Base-by-base conservation (phyloP, 2,113 vertebrate genomes). In the Esox niger region DNA sequence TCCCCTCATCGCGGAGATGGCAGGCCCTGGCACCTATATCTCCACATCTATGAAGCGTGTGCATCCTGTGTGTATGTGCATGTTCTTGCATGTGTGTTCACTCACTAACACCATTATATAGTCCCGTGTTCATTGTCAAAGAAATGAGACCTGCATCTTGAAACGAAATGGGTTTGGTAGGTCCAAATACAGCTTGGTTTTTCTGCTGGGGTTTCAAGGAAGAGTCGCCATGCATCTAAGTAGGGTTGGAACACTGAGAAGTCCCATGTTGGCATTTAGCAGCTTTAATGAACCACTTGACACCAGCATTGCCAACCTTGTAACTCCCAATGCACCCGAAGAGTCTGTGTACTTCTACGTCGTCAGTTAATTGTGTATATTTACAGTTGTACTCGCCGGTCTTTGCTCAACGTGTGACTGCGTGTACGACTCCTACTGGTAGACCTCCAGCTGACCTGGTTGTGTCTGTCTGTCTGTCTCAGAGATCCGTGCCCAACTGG, bases 401-500 rank as follows among this genome's bases (percentile, higher is more conserved):
- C 38, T 43, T 4, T 43, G 13, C n/a, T n/a, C n/a, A n/a, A n/a
- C 15, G 35, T 43, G 38, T 15, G 15, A 1, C 17, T 3, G 11
- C 17, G 5, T 15, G 38, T 57, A 2, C 27, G 13, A 59, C 15
- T 17, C 3, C 15, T 31, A 17, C 29, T 8, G 20, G 17, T 30
- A 20, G 6, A 8, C 32, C 4, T 29, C 11, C 5, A 1, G 15
- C 25, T 43, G 31, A 17, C 26, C 67, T 35, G 3, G 59, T 52
- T 31, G 52, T 46, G 15, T 55, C 73, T 11, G 76, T 27, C 13
- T 20, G 9, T 83, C 7, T 79, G n/a, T 71, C 71, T 66, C 81
- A 98, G 97, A 98, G 87, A 98, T 98, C 78, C 93, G 97, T 78
- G 93, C 96, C 82, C 96, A 98, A 84, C 91, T 98, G 64, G 91